Percentiles rank a stretch among this genome's conserved stretches.
These are phyloP conservation scores for Alloscopus bannaensis DNA, from an alignment of 2,888 invertebrate species.

Conservation along the genomic window DNA sequence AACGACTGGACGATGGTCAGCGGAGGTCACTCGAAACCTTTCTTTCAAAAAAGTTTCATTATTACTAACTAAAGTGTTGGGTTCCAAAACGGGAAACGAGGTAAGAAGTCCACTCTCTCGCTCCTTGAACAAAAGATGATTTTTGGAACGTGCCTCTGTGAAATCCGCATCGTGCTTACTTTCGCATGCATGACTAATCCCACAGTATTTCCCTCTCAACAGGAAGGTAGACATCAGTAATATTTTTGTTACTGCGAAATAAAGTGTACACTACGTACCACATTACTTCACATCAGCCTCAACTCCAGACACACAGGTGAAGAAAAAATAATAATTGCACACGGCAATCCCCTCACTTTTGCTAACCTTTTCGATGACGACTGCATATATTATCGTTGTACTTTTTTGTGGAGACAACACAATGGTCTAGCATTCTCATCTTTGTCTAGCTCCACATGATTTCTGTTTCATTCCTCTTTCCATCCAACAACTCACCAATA, in stretches of 20 bases:
- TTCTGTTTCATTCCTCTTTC: no score
- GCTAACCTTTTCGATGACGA: background rate
- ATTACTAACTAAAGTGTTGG: background rate
- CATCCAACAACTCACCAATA: no score
- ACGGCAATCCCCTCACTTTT: background rate
- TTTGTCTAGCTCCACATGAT: no score
- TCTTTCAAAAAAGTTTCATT: background rate
- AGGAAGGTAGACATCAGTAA: background rate
- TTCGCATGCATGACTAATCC: constrained; percentile 8
- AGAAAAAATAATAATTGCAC: background rate
- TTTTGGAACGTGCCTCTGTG: constrained; percentile 13
- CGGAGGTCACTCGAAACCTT: background rate
- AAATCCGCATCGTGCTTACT: background rate
- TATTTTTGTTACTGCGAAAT: background rate
- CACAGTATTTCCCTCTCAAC: no score
- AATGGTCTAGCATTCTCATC: no score
- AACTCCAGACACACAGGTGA: no score
- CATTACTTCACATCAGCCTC: background rate
- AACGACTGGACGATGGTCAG: background rate
- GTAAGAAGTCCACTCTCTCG: background rate
- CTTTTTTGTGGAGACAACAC: no score
- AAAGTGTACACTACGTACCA: background rate
- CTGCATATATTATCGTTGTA: no score
- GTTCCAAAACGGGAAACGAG: background rate
- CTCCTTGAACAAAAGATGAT: no score